These are phyloP conservation scores for Ageneiosus marmoratus DNA, from an alignment of 2,113 vertebrate species.

Conservation along the genomic window DNA sequence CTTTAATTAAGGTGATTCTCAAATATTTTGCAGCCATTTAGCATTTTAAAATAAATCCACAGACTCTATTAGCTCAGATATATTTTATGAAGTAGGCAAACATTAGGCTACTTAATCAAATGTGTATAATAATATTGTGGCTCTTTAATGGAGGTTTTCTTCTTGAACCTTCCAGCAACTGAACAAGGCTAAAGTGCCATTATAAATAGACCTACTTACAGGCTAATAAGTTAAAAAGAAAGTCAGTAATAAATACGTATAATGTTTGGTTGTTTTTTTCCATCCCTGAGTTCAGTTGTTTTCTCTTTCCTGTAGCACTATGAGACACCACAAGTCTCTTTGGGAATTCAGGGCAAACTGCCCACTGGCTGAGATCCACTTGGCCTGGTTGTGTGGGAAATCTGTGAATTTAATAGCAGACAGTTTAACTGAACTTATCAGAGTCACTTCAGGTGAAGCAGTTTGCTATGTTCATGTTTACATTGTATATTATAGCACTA, in stretches of 20 bases:
- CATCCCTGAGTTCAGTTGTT: neutral
- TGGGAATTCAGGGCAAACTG: neutral
- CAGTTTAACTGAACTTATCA: neutral
- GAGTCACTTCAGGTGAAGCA: neutral
- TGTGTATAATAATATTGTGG: neutral
- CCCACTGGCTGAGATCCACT: constrained; percentile 1
- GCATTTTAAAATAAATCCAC: neutral
- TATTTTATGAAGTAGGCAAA: neutral
- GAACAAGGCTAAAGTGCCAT: neutral
- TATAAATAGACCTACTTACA: no score
- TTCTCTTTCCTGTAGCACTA: neutral
- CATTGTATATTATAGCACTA: neutral
- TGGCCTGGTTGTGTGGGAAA: constrained; percentile 14
- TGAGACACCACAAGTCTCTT: neutral
- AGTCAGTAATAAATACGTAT: neutral
- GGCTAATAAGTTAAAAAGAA: neutral
- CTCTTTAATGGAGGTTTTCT: neutral
- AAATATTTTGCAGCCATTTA: neutral
- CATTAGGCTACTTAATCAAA: neutral
- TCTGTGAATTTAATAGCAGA: constrained; percentile 1
- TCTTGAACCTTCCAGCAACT: neutral
- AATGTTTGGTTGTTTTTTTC: neutral
- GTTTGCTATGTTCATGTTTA: neutral
- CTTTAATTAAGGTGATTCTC: neutral
- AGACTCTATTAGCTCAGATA: neutral